phyloP scores from a whole-genome alignment of 2,888 invertebrate genomes.

The Hanleya hanleyi region DNA sequence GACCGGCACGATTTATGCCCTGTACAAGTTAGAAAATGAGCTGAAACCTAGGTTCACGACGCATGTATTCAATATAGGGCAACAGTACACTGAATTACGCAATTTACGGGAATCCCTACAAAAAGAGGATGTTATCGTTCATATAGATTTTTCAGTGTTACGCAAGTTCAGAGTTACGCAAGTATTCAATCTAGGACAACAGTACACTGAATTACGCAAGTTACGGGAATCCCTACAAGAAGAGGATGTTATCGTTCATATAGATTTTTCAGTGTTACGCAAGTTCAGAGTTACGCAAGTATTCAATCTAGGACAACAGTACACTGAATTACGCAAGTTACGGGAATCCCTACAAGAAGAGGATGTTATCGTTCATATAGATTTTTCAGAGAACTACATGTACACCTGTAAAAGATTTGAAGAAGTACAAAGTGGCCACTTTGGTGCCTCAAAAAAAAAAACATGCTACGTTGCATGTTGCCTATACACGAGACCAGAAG shows the following conservation, averaged over 20 bases:
- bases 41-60: background rate
- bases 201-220: constrained; percentile 6
- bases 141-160: constrained; percentile 70
- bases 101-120: constrained; percentile 26
- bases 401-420: constrained; percentile 56
- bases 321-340: constrained; percentile 8
- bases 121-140: constrained; percentile 43
- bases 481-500: constrained; percentile 46
- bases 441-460: too few relatives aligned
- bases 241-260: constrained; percentile 48
- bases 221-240: constrained; percentile 29
- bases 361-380: constrained; percentile 52
- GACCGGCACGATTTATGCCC: constrained; percentile 5
- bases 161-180: constrained; percentile 18
- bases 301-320: constrained; percentile 37
- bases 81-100: constrained; percentile 7
- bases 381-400: constrained; percentile 73
- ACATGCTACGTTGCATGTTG: constrained; percentile 67
- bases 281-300: constrained; percentile 24
- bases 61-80: background rate
- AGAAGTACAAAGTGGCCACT: constrained; percentile 70
- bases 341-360: constrained; percentile 32
- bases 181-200: background rate
- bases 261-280: constrained; percentile 71
- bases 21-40: background rate